Evolutionary conservation across 2,888 invertebrate species (phyloP), one percentile per base, ranked within the genome.

Genomic region (Zaprionus lineosus): DNA sequence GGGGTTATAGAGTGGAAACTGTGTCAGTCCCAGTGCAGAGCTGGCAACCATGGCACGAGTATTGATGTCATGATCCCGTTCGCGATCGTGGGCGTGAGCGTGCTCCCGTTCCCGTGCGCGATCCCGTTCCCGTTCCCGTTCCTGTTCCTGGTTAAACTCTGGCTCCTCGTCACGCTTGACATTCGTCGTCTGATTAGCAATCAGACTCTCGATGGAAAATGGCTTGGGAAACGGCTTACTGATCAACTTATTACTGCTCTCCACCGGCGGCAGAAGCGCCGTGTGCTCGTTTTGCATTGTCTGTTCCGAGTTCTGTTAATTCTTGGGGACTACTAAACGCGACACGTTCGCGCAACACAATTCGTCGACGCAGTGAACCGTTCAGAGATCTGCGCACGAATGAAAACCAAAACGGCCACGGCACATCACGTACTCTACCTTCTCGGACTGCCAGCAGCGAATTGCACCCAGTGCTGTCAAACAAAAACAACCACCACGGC

Each of bases 121-220:
- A 0, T 44, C 43, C 1, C 9, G 46, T 2, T 44, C 34, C 3
- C 18, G 31, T 36, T 40, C 37, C 14, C 15, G 40, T n/a, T 55
- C 40, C 16, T 40, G 15, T 34, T 26, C 4, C 9, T 15, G 16
- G 6, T 14, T 34, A 44, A 40, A 59, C 18, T 67, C 71, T 59
- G 76, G 70, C 36, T 55, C 40, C 16, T 40, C 11, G 29, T 26
- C 4, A 8, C 15, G 16, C 8, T 14, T 34, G 41, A 40, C 61
- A 18, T 67, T 70, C 59, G 76, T 67, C 36, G 77, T 82, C 52
- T 85, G 88, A 66, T 84, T 88, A 19, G 90, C 87, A 62, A 90
- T 90, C 57, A 90, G 68, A 66, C 87, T 90, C 74, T 90, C 90
- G 52, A 90, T 90, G 9, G 90, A 90, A 63, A 90, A 90, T n/a